Evolutionary conservation across 2,113 vertebrate species (phyloP).

Genomic region (Felis catus): DNA sequence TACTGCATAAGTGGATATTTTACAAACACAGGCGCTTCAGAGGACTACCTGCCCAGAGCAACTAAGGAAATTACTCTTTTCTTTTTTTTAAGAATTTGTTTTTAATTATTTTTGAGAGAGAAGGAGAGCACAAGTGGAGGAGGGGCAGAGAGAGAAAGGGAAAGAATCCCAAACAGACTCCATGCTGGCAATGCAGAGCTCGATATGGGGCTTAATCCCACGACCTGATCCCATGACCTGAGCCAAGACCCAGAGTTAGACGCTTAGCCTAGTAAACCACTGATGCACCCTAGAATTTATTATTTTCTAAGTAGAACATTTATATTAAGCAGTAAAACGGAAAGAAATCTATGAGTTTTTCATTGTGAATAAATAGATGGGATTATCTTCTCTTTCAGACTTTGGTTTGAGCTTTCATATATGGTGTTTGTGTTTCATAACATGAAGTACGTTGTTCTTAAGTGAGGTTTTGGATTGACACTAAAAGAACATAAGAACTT

Average conservation of each 20-base stretch:
- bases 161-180: too few species aligned
- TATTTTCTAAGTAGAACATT: conserved; percentile 43
- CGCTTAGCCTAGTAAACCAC: too few species aligned
- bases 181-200: too few species aligned
- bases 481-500: not conserved
- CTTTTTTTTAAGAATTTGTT: not conserved
- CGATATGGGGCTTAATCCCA: too few species aligned
- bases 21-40: not conserved
- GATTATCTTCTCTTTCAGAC: not conserved
- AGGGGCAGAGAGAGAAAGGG: too few species aligned
- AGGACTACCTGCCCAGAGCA: not conserved
- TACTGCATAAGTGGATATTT: not conserved
- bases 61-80: conserved; percentile 33
- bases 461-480: conserved; percentile 1
- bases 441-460: not conserved
- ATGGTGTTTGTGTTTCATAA: not conserved
- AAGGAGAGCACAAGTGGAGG: too few species aligned
- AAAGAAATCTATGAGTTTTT: not conserved
- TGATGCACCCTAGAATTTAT: not conserved
- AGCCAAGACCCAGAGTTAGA: too few species aligned
- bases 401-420: not conserved
- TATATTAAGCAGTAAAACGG: conserved; percentile 33
- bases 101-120: too few species aligned
- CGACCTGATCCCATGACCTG: too few species aligned
- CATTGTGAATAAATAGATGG: not conserved